Evolutionary conservation across 2,113 vertebrate species (phyloP).

Genomic region (Alces alces): DNA sequence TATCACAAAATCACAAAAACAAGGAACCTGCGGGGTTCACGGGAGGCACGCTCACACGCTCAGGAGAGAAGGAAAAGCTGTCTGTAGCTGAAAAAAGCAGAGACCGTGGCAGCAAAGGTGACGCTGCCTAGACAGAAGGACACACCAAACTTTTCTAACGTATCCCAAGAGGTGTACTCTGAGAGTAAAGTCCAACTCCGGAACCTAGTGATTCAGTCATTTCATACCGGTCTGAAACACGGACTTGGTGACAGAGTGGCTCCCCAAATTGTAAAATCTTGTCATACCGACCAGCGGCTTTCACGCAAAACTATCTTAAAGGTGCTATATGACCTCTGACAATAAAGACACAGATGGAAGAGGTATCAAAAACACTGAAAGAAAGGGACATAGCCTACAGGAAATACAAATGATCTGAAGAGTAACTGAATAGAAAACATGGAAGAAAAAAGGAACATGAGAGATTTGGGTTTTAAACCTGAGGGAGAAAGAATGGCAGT

Average conservation of each 20-base stretch:
- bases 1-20: not conserved
- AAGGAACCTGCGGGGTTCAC: not conserved
- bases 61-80: not conserved
- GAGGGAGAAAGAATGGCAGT: not conserved
- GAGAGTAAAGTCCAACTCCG: not conserved
- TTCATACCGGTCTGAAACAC: not conserved
- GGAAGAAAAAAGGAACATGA: not conserved
- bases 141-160: not conserved
- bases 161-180: not conserved
- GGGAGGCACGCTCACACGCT: not conserved
- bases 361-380: not conserved
- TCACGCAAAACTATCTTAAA: not conserved
- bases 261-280: not conserved
- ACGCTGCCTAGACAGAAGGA: not conserved
- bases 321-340: not conserved
- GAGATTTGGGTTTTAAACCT: not conserved
- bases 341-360: not conserved
- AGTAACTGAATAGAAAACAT: not conserved
- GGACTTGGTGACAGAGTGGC: not conserved
- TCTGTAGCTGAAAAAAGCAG: not conserved
- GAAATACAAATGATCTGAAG: not conserved
- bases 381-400: not conserved
- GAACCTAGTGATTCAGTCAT: not conserved
- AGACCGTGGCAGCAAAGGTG: not conserved
- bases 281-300: not conserved